phyloP scores from a whole-genome alignment of 2,888 invertebrate genomes.

The Orchestes rusci region DNA sequence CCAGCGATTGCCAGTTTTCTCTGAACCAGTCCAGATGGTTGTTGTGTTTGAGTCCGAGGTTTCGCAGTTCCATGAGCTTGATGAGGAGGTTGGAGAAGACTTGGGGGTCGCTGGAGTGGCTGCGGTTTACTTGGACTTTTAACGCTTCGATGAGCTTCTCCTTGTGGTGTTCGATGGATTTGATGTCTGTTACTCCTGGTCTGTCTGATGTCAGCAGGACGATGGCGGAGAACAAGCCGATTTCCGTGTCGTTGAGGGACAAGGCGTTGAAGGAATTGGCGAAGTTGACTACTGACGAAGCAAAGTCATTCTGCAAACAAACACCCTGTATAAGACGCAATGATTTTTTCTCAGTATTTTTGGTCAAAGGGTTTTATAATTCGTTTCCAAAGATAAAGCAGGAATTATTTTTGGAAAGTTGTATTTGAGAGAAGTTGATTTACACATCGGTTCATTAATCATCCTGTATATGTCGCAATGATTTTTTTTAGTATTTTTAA shows the following conservation, averaged over 20 bases:
- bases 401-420: too few species aligned
- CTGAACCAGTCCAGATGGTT: slow-evolving; percentile 87
- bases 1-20: slow-evolving; percentile 74
- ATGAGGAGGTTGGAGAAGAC: slow-evolving; percentile 50
- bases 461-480: too few species aligned
- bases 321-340: too few species aligned
- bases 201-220: slow-evolving; percentile 78
- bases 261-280: slow-evolving; percentile 67
- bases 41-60: slow-evolving; percentile 75
- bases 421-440: neutral
- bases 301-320: slow-evolving; percentile 68
- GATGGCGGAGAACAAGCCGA: slow-evolving; percentile 81
- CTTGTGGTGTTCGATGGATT: slow-evolving; percentile 69
- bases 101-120: slow-evolving; percentile 54
- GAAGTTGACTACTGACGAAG: slow-evolving; percentile 74
- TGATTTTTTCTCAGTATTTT: too few species aligned
- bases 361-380: too few species aligned
- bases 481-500: too few species aligned
- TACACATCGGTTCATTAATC: too few species aligned
- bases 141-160: slow-evolving; percentile 83
- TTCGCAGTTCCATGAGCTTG: slow-evolving; percentile 68
- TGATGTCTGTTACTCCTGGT: slow-evolving; percentile 70
- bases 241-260: slow-evolving; percentile 80
- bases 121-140: slow-evolving; percentile 62
- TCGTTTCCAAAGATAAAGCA: too few species aligned